Evolutionary conservation across 2,113 vertebrate genomes (phyloP).

Genomic region (Stomatorhinus ivindoensis): DNA sequence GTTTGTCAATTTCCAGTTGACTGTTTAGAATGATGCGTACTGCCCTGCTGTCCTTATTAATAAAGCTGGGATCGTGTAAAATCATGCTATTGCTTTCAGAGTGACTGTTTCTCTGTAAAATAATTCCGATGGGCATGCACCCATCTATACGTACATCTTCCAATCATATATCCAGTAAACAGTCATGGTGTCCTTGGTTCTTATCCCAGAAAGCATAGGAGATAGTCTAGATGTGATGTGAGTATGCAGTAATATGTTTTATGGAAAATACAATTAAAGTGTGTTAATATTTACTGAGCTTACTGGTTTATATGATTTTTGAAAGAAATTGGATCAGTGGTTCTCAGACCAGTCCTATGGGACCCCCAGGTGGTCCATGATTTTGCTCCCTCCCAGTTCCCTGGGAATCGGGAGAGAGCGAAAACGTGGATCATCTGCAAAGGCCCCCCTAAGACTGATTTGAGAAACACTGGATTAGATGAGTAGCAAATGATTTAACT

Average conservation of each 20-base stretch:
- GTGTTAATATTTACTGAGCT: background rate
- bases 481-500: background rate
- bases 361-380: too few species aligned
- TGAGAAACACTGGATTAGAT: background rate
- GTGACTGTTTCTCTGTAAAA: background rate
- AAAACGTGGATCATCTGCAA: too few species aligned
- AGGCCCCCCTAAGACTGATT: too few species aligned
- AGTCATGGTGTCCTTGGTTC: background rate
- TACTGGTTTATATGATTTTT: background rate
- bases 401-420: too few species aligned
- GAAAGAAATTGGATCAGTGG: background rate
- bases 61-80: background rate
- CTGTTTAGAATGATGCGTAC: background rate
- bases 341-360: too few species aligned
- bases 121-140: background rate
- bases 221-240: background rate
- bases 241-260: background rate
- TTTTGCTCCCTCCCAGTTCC: too few species aligned
- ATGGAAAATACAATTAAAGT: background rate
- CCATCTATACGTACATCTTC: background rate
- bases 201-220: background rate
- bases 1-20: conserved; percentile 36
- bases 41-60: background rate
- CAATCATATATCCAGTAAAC: background rate
- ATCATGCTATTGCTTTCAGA: background rate